phyloP scores from a whole-genome alignment of 2,888 invertebrate species.

The Drosophila meridionalis region DNA sequence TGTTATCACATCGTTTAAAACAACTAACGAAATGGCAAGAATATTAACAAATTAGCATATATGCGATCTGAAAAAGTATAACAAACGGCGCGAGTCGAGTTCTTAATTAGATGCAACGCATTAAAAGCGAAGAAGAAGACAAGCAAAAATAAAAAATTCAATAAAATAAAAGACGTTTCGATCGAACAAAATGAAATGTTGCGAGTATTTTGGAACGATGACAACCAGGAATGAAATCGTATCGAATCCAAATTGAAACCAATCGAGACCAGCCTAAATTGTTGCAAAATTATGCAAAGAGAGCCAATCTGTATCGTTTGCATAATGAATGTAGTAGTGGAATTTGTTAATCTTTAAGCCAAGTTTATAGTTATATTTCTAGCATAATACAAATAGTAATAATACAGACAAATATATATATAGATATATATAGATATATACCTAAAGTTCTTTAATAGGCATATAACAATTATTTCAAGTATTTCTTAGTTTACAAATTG shows the following conservation, averaged over 20 bases:
- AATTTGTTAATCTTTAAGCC: constrained; percentile 70
- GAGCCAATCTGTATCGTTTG: constrained; percentile 61
- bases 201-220: constrained; percentile 52
- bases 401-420: constrained; percentile 14
- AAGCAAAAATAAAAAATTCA: background rate
- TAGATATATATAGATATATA: constrained; percentile 21
- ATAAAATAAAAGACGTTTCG: background rate
- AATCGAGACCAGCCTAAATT: constrained; percentile 49
- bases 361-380: constrained; percentile 52
- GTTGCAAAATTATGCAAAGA: constrained; percentile 73
- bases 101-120: constrained; percentile 67
- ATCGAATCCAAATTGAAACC: constrained; percentile 13
- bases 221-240: constrained; percentile 35
- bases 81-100: constrained; percentile 51
- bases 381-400: constrained; percentile 44
- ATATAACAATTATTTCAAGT: constrained; percentile 44
- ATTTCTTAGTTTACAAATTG: constrained; percentile 48
- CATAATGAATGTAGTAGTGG: constrained; percentile 74
- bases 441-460: constrained; percentile 50
- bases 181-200: constrained; percentile 34
- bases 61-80: constrained; percentile 52
- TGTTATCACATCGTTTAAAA: constrained; percentile 81
- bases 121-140: constrained; percentile 48
- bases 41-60: constrained; percentile 68
- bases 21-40: constrained; percentile 73